A percentile compares a stretch with the other conserved stretches of the same genome.
Conservation (phyloP, 2,888 invertebrate genomes). For the Drosophila mulleri region DNA sequence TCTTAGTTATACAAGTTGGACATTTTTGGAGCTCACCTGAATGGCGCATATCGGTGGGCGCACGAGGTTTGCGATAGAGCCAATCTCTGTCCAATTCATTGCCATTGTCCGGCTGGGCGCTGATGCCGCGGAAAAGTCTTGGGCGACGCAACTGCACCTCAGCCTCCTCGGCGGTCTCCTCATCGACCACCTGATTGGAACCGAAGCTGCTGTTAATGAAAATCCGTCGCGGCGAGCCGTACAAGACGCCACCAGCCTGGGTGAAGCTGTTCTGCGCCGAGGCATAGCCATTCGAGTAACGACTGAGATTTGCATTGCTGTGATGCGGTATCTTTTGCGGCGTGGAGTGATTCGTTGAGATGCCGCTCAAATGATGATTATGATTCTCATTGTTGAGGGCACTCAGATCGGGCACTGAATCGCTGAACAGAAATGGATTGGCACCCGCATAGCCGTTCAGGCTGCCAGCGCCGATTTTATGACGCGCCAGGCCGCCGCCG, state of each 20-base stretch:
- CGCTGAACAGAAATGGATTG: slow-evolving; percentile 84
- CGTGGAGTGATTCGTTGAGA: slow-evolving; percentile 85
- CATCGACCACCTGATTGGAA: slow-evolving; percentile 84
- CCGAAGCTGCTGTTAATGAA: slow-evolving; percentile 84
- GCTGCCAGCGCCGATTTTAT: slow-evolving; percentile 84
- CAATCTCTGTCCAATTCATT: slow-evolving; percentile 84
- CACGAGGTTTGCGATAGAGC: slow-evolving; percentile 84
- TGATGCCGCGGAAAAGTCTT: slow-evolving; percentile 76
- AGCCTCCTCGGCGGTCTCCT: slow-evolving; percentile 82
- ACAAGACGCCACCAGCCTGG: slow-evolving; percentile 74
- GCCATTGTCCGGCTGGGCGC: slow-evolving; percentile 82
- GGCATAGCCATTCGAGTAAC: slow-evolving; percentile 83
- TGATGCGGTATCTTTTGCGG: slow-evolving; percentile 84
- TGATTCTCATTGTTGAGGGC: slow-evolving; percentile 84
- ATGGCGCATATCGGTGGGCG: slow-evolving; percentile 84
- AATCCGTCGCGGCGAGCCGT: slow-evolving; percentile 83
- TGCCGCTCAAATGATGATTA: slow-evolving; percentile 80
- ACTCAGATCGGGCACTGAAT: slow-evolving; percentile 85
- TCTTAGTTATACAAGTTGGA: neutral
- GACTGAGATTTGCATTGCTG: slow-evolving; percentile 79
- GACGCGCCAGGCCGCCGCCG: slow-evolving; percentile 85
- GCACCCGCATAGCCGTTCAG: slow-evolving; percentile 82
- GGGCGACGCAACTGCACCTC: slow-evolving; percentile 84
- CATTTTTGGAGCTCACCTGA: slow-evolving; percentile 77
- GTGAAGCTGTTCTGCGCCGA: slow-evolving; percentile 83